Evolutionary conservation across 2,113 vertebrate genomes (phyloP).

Genomic region (Otis tarda): DNA sequence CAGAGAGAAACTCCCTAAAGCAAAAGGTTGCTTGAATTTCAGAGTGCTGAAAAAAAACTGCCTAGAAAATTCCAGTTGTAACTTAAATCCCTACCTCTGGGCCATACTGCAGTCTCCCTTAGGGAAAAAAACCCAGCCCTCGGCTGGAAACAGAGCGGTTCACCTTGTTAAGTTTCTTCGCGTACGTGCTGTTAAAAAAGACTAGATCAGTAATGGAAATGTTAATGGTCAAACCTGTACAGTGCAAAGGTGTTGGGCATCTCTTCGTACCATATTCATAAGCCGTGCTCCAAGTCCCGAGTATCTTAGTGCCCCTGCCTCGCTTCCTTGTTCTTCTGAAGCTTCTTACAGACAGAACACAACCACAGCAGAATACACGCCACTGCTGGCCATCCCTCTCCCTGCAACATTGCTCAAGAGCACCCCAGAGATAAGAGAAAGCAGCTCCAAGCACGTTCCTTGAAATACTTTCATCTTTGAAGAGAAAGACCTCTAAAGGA

Average conservation of each 20-base stretch:
- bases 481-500: conserved; percentile 36
- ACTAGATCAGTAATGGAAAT: neutral
- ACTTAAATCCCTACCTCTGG: conserved; percentile 47
- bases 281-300: neutral
- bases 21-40: conserved; percentile 39
- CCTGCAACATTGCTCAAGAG: neutral
- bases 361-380: neutral
- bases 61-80: conserved; percentile 43
- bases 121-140: neutral
- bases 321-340: neutral
- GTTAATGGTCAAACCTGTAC: conserved; percentile 1
- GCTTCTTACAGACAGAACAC: neutral
- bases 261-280: neutral
- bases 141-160: neutral
- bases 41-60: conserved; percentile 36
- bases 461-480: conserved; percentile 47
- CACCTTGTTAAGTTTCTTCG: neutral
- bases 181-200: neutral
- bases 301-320: neutral
- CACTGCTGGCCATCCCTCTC: neutral
- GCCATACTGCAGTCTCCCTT: neutral
- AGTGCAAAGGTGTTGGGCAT: neutral
- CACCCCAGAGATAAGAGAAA: conserved; percentile 41
- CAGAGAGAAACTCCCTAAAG: conserved; percentile 9
- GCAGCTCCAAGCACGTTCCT: conserved; percentile 37